A percentile compares a stretch with the other conserved stretches of the same genome.
Conservation (phyloP, 2,888 invertebrate genomes). For the Drosophila engyochracea region DNA sequence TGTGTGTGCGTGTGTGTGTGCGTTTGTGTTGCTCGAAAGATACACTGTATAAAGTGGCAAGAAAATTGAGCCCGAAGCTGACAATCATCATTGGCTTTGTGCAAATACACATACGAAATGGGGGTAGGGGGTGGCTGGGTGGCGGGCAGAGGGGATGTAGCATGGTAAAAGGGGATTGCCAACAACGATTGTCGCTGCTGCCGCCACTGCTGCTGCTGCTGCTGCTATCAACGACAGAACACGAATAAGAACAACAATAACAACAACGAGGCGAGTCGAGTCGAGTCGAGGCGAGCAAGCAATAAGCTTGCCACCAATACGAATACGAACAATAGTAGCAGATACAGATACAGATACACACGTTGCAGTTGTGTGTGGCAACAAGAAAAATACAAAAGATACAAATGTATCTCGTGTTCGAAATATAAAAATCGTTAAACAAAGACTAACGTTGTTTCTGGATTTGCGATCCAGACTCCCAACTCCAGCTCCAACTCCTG, state of each 20-base stretch:
- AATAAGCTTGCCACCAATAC: conserved; percentile 70
- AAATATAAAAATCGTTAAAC: conserved; percentile 82
- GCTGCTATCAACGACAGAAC: conserved; percentile 61
- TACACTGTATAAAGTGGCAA: conserved; percentile 62
- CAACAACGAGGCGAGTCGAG: conserved; percentile 37
- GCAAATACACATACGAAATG: conserved; percentile 43
- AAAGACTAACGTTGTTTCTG: conserved; percentile 79
- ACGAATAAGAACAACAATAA: conserved; percentile 62
- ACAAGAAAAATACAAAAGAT: conserved; percentile 83
- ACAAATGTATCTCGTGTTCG: conserved; percentile 83
- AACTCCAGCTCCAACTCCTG: conserved; percentile 33
- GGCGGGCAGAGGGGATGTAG: not conserved
- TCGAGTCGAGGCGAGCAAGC: conserved; percentile 37
- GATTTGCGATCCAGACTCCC: conserved; percentile 73
- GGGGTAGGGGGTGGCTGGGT: not conserved
- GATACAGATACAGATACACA: conserved; percentile 50
- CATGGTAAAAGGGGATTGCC: conserved; percentile 26
- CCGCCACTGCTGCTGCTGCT: conserved; percentile 12
- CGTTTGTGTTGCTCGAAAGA: conserved; percentile 22
- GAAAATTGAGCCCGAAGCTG: conserved; percentile 64
- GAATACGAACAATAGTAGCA: conserved; percentile 43
- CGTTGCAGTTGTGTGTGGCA: conserved; percentile 67
- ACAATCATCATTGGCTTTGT: conserved; percentile 79
- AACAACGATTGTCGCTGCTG: conserved; percentile 43
- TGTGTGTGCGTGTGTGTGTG: conserved; percentile 1